Evolutionary conservation across 2,797 vertebrate genomes (phyloP).

Genomic region (Pangasius sanitwongsei): DNA sequence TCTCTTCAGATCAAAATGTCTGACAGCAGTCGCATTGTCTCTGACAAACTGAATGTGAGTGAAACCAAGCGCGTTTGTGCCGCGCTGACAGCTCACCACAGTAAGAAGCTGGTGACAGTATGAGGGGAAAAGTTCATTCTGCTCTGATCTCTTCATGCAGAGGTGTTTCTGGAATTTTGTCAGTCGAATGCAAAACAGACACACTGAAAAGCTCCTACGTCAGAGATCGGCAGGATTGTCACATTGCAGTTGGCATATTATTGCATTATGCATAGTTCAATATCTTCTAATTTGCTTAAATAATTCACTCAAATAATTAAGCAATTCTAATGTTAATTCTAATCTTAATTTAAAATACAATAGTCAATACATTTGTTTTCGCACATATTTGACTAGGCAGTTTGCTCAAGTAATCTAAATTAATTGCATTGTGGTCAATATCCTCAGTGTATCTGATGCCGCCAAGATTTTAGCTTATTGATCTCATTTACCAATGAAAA

Average conservation of each 20-base stretch:
- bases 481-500: slow-evolving; percentile 46
- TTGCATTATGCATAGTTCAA: slow-evolving; percentile 4
- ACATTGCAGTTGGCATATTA: background rate
- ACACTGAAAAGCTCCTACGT: background rate
- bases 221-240: slow-evolving; percentile 1
- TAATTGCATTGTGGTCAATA: slow-evolving; percentile 42
- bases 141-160: slow-evolving; percentile 33
- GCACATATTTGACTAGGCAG: slow-evolving; percentile 36
- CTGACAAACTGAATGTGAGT: slow-evolving; percentile 43
- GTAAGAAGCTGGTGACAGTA: slow-evolving; percentile 35
- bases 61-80: slow-evolving; percentile 24
- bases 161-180: slow-evolving; percentile 37
- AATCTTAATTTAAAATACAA: slow-evolving; percentile 28
- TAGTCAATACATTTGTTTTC: slow-evolving; percentile 46
- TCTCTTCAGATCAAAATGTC: slow-evolving; percentile 25
- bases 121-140: slow-evolving; percentile 44
- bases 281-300: slow-evolving; percentile 38
- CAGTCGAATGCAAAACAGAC: slow-evolving; percentile 37
- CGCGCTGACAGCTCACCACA: slow-evolving; percentile 30
- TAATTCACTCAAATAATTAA: slow-evolving; percentile 35
- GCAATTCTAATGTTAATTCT: slow-evolving; percentile 1
- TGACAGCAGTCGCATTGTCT: slow-evolving; percentile 31
- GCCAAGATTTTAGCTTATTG: slow-evolving; percentile 45
- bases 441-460: slow-evolving; percentile 1
- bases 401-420: slow-evolving; percentile 45